phyloP scores from a whole-genome alignment of 2,888 invertebrate genomes.

The Bugula neritina region DNA sequence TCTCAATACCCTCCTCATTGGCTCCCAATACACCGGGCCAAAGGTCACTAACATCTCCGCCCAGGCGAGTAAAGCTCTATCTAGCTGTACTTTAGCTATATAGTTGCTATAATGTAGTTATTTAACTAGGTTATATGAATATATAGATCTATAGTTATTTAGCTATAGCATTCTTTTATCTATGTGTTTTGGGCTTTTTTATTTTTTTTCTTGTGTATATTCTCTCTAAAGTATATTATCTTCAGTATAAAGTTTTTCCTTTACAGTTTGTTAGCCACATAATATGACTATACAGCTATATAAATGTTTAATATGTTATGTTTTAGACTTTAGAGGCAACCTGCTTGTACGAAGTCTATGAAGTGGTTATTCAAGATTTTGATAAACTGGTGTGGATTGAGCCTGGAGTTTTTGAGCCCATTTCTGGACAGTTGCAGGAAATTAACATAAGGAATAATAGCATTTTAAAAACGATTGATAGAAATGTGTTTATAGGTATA shows the following conservation, averaged over 20 bases:
- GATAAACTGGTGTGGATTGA: not conserved
- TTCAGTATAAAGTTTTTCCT: no score
- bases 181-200: no score
- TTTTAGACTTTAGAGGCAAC: not conserved
- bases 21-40: not conserved
- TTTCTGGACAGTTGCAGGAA: not conserved
- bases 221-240: no score
- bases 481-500: not conserved
- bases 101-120: not conserved
- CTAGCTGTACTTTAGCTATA: no score
- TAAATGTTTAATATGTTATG: no score
- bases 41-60: not conserved
- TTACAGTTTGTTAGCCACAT: no score
- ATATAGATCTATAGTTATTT: no score
- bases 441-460: not conserved
- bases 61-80: no score
- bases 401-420: not conserved
- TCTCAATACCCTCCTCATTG: not conserved
- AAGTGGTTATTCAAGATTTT: not conserved
- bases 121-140: no score
- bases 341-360: not conserved
- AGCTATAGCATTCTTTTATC: no score
- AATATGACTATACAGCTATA: no score
- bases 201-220: no score
- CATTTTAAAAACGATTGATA: not conserved